Conservation (phyloP, 2,888 invertebrate species). For the Acleris holmiana region DNA sequence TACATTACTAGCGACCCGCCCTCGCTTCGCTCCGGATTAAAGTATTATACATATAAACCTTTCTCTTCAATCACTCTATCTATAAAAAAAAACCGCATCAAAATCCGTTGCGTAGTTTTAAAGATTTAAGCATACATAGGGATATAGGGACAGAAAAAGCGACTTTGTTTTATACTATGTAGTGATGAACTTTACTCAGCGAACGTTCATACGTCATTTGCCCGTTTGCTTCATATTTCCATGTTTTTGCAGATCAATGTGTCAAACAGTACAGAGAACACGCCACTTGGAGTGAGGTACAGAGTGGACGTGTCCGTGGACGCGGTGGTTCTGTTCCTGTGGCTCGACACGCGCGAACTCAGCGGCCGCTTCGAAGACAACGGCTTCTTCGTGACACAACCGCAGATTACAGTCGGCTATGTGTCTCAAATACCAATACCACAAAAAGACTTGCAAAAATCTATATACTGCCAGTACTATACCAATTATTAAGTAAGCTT, state of each 20-base stretch:
- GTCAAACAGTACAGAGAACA: constrained; percentile 9
- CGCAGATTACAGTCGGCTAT: constrained; percentile 50
- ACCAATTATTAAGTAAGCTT: constrained; percentile 46
- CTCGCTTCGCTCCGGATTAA: too few relatives aligned
- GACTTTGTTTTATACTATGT: too few relatives aligned
- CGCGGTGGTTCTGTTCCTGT: constrained; percentile 87
- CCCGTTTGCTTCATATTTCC: too few relatives aligned
- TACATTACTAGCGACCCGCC: too few relatives aligned
- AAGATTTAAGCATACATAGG: too few relatives aligned
- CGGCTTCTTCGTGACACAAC: constrained; percentile 85
- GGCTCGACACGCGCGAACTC: constrained; percentile 84
- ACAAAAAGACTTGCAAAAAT: constrained; percentile 51
- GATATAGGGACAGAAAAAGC: too few relatives aligned
- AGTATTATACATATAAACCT: too few relatives aligned
- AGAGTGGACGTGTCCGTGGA: constrained; percentile 65
- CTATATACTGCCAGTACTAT: constrained; percentile 68
- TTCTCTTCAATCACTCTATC: too few relatives aligned
- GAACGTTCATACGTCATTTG: too few relatives aligned
- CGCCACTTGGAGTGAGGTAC: constrained; percentile 41
- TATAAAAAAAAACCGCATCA: too few relatives aligned
- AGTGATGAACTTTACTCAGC: too few relatives aligned
- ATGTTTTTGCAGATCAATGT: constrained; percentile 28
- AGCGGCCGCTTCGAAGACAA: constrained; percentile 90
- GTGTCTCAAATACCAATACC: constrained; percentile 48
- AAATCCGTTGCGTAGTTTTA: too few relatives aligned